Percentiles rank a stretch among this genome's conserved stretches.
These are phyloP conservation scores for Aphidoletes aphidimyza DNA, from an alignment of 2,888 invertebrate species.

Conservation along the genomic window DNA sequence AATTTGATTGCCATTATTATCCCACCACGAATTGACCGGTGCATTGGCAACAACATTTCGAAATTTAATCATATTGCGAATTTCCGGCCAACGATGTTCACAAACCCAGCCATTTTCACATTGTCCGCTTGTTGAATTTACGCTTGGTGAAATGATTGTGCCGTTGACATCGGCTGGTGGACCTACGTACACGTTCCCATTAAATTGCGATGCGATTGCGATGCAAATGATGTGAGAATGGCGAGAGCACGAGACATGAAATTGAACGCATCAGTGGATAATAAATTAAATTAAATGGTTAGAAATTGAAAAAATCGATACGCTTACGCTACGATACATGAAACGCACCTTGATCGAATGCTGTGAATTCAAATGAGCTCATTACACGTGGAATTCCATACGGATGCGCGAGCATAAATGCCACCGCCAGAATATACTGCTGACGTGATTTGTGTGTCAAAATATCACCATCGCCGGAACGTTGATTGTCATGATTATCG, in stretches of 20 bases:
- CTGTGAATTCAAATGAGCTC: constrained; percentile 82
- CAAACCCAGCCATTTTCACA: constrained; percentile 84
- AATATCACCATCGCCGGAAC: constrained; percentile 72
- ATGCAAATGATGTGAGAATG: background rate
- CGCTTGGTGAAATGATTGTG: constrained; percentile 74
- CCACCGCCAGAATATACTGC: constrained; percentile 81
- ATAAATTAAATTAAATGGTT: background rate
- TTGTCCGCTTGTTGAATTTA: constrained; percentile 71
- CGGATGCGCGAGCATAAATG: constrained; percentile 88
- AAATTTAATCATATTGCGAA: constrained; percentile 82
- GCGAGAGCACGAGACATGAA: background rate
- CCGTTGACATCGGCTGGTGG: constrained; percentile 75
- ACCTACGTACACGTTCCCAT: constrained; percentile 64
- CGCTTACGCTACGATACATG: too few relatives aligned
- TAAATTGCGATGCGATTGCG: background rate
- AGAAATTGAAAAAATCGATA: background rate
- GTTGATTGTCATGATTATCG: constrained; percentile 92
- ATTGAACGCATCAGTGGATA: constrained; percentile 5
- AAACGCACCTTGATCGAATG: constrained; percentile 67
- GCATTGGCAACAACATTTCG: constrained; percentile 75
- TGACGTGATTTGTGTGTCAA: constrained; percentile 76
- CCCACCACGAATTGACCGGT: constrained; percentile 78
- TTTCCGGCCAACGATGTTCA: constrained; percentile 87
- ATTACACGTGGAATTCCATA: constrained; percentile 84
- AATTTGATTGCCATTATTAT: constrained; percentile 83